These are phyloP conservation scores for Napeogenes inachia DNA, from an alignment of 2,888 invertebrate species.

Conservation along the genomic window DNA sequence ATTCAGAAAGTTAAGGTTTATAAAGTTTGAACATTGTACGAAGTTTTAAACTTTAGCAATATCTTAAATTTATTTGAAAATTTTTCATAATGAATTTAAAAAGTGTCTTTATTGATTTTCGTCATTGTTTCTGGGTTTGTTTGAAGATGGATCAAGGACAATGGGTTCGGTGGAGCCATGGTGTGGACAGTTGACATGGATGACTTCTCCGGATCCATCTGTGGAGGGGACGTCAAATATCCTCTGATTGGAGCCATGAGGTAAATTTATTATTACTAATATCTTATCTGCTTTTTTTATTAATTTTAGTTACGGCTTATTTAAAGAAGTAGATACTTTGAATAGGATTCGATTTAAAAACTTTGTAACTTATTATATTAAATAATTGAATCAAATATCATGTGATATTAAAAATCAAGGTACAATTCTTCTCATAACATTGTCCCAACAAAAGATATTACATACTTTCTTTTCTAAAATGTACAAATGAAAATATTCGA, in stretches of 20 bases:
- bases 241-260: slow-evolving; percentile 94
- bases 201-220: slow-evolving; percentile 90
- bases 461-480: too few species aligned
- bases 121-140: slow-evolving; percentile 1
- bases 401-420: too few species aligned
- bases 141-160: slow-evolving; percentile 87
- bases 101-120: too few species aligned
- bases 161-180: slow-evolving; percentile 94
- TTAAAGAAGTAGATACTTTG: too few species aligned
- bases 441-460: too few species aligned
- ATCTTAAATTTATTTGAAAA: not conserved
- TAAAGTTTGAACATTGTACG: not conserved
- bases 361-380: too few species aligned
- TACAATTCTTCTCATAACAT: too few species aligned
- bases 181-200: slow-evolving; percentile 98
- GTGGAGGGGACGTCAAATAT: slow-evolving; percentile 90
- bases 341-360: too few species aligned
- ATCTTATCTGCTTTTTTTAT: too few species aligned
- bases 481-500: too few species aligned
- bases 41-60: not conserved
- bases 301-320: too few species aligned
- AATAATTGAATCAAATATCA: too few species aligned
- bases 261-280: slow-evolving; percentile 48
- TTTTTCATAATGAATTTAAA: slow-evolving; percentile 7
- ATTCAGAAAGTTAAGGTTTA: not conserved